Base-by-base conservation (phyloP, 2,113 vertebrate genomes). In the Crocuta crocuta region DNA sequence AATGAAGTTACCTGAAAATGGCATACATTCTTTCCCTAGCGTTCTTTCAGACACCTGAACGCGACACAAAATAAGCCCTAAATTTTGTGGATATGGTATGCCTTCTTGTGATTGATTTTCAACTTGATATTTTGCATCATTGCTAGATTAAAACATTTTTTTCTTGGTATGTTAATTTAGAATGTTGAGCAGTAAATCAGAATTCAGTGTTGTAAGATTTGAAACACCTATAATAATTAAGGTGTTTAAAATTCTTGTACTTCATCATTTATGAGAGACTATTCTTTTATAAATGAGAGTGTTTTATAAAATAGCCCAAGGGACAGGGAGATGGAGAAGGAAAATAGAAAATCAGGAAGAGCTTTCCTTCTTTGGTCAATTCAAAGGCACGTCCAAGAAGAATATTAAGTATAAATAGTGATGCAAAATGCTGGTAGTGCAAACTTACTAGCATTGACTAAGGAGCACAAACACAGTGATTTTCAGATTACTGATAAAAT, bases 101-200 rank as follows among this genome's bases (percentile, higher is more conserved):
- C 86, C 88, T 81, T 83, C 48, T 76, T 82, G 10, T 88, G 90
- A 26, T 76, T 92, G 58, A 68, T 73, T 71, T 84, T 24, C 65
- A 88, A 15, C 23, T 66, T 95, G 96, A n/a, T 81, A 79, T 80
- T 95, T 97, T 95, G 89, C 33, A 31, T 61, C 48, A 71, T 15
- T 76, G 23, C 53, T 83, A 93, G 88, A 92, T 95, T 73, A 53
- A 71, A 79, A 53, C 93, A 96, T 74, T 70, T 48, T 78, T 61
- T 21, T 61, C n/a, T 94, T 96, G 84, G 79, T 91, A 84, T 96
- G 88, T 93, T 97, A 85, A 87, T 97, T 95, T 96, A 95, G 95
- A 97, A 53, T 58, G 45, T 81, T 95, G 79, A 68, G 82, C 61
- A 43, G 50, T 83, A 73, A 70, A n/a, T 45, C 50, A 84, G 68